phyloP scores from a whole-genome alignment of 2,113 vertebrate genomes.

The Sorex fumeus region DNA sequence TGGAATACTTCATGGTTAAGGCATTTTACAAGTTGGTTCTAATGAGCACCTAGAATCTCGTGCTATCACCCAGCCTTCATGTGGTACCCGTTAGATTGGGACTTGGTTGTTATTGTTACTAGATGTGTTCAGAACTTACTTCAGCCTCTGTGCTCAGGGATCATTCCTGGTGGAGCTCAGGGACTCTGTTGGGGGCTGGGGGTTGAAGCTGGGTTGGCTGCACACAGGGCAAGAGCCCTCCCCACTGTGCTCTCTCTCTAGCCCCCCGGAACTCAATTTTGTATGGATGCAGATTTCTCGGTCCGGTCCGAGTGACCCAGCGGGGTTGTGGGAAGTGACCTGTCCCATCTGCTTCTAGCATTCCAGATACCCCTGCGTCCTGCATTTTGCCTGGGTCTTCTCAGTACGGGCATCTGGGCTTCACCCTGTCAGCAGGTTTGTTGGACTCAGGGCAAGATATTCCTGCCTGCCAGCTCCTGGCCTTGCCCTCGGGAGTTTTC shows the following conservation, averaged over 20 bases:
- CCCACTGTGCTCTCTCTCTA: too few relatives aligned
- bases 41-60: neutral
- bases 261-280: neutral
- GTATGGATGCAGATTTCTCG: neutral
- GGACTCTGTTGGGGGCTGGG: too few relatives aligned
- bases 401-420: neutral
- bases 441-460: accelerated
- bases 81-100: neutral
- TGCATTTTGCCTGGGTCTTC: neutral
- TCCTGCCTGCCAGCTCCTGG: neutral
- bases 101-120: neutral
- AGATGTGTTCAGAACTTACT: too few relatives aligned
- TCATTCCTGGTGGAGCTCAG: too few relatives aligned
- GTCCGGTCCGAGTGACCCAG: neutral
- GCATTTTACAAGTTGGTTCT: neutral
- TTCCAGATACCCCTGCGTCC: neutral
- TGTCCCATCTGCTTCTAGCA: neutral
- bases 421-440: neutral
- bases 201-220: too few relatives aligned
- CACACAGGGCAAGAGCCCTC: too few relatives aligned
- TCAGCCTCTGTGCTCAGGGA: too few relatives aligned
- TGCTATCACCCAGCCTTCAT: neutral
- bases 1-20: neutral
- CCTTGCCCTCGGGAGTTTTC: neutral
- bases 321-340: too few relatives aligned